Conservation (phyloP, 2,113 vertebrate species). For the Erythrocercus mccallii region DNA sequence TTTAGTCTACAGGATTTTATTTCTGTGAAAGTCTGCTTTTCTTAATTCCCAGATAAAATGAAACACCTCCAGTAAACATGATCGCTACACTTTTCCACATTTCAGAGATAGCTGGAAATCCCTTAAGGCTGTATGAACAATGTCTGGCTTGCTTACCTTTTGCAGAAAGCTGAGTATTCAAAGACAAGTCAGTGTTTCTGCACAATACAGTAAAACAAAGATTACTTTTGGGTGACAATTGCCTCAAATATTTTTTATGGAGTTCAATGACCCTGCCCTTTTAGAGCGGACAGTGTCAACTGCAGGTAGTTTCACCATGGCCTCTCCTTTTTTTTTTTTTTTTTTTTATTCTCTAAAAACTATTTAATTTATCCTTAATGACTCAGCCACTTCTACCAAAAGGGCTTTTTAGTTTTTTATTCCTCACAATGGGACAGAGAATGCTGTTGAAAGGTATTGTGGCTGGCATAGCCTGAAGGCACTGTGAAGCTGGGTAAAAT, state of each 20-base stretch:
- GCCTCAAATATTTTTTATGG: not conserved
- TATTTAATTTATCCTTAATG: not conserved
- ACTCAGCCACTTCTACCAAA: not conserved
- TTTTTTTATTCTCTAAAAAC: not conserved
- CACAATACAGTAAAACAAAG: not conserved
- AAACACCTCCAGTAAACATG: not conserved
- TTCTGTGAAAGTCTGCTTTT: not conserved
- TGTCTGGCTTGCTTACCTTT: not conserved
- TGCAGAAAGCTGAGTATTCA: not conserved
- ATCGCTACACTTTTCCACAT: not conserved
- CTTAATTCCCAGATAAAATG: not conserved
- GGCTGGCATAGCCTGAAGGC: slow-evolving; percentile 11
- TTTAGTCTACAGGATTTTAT: not conserved
- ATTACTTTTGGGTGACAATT: not conserved
- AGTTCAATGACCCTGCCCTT: not conserved
- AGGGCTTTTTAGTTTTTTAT: not conserved
- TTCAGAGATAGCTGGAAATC: not conserved
- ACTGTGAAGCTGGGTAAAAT: not conserved
- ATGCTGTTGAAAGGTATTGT: slow-evolving; percentile 48
- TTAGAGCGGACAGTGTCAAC: not conserved
- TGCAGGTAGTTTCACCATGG: not conserved
- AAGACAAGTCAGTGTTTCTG: not conserved
- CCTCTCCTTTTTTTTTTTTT: not conserved
- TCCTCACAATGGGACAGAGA: not conserved
- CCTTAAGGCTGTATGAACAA: not conserved